Percentiles rank a stretch among this genome's conserved stretches.
Conservation (phyloP, 2,113 vertebrate species). For the Gymnorhina tibicen region DNA sequence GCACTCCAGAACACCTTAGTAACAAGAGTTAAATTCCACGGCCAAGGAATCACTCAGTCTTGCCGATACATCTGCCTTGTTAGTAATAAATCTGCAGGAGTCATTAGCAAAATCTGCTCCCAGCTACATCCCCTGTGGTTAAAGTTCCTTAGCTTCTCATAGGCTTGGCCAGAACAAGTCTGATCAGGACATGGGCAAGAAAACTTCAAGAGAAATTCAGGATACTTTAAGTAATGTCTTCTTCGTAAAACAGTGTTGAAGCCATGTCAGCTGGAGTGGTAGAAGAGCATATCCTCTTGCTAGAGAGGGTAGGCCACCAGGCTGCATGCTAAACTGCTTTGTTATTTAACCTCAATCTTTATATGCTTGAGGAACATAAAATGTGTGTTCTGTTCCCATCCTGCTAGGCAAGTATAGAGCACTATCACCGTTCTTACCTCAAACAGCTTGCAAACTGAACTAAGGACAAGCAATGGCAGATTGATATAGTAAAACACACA, state of each 20-base stretch:
- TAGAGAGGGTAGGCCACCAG: background rate
- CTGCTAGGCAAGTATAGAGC: background rate
- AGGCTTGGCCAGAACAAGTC: background rate
- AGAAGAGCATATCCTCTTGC: background rate
- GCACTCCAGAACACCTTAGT: background rate
- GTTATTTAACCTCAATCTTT: background rate
- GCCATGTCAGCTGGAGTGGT: background rate
- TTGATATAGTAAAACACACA: background rate
- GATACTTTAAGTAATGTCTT: background rate
- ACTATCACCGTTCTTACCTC: background rate
- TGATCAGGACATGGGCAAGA: background rate
- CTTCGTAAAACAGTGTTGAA: background rate
- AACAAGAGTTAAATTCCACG: conserved; percentile 5
- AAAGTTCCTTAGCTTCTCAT: background rate
- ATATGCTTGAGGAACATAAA: background rate
- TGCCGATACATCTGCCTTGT: background rate
- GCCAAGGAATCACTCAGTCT: background rate
- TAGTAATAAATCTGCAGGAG: conserved; percentile 17
- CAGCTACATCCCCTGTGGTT: background rate
- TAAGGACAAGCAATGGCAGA: background rate
- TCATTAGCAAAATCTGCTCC: conserved; percentile 7
- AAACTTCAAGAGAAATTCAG: background rate
- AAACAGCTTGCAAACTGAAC: background rate
- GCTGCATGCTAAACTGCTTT: background rate
- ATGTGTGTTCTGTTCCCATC: background rate